Conservation (phyloP, 2,113 vertebrate species). For the Mesocricetus auratus region DNA sequence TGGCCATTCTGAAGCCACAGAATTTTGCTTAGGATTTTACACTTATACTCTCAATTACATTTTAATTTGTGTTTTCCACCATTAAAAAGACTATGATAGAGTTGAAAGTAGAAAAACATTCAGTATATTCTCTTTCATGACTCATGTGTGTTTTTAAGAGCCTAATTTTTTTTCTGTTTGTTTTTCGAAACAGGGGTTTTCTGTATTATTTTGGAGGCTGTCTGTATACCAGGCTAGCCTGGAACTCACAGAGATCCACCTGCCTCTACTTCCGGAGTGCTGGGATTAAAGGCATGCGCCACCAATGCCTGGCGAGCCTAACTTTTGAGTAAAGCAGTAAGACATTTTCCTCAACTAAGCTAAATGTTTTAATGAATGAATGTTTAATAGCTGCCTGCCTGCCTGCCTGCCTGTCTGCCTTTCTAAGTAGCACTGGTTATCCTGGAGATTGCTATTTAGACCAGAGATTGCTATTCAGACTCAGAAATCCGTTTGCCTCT, state of each 20-base stretch:
- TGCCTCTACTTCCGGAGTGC: no score
- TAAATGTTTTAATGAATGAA: background rate
- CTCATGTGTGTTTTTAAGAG: background rate
- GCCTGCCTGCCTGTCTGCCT: fast-evolving
- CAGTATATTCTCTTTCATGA: background rate
- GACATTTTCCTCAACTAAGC: slow-evolving; percentile 12
- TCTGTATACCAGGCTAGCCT: no score
- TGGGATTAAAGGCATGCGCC: no score
- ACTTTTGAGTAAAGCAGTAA: background rate
- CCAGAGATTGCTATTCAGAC: background rate
- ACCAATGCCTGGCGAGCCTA: no score
- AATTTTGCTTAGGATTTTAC: background rate
- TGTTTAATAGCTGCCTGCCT: background rate
- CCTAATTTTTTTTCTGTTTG: background rate
- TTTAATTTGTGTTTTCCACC: background rate
- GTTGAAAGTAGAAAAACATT: background rate
- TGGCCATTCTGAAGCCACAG: background rate
- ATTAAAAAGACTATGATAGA: background rate
- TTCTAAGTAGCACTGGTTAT: background rate
- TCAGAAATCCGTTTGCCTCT: background rate
- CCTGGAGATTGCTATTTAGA: background rate
- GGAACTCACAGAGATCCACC: no score
- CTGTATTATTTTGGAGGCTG: no score
- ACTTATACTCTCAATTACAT: background rate
- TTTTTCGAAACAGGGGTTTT: no score